Percentiles rank a stretch among this genome's conserved stretches.
Evolutionary conservation across 2,113 vertebrate species (phyloP).

Genomic region (Oncorhynchus masou): DNA sequence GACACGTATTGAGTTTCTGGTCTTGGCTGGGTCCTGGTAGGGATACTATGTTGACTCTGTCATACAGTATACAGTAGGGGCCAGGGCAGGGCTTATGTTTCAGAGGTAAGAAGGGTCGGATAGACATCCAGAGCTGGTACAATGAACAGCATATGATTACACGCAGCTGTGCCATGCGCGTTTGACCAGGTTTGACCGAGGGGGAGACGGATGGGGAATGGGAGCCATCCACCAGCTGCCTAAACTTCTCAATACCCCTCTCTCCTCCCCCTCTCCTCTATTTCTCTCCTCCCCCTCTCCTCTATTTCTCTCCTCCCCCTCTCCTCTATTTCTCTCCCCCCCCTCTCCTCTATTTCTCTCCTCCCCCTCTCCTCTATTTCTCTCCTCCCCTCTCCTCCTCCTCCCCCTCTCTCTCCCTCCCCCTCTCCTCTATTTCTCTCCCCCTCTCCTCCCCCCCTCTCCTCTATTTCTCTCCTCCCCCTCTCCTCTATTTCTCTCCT

Average conservation of each 20-base stretch:
- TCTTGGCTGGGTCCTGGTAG: background rate
- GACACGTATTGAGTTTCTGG: background rate
- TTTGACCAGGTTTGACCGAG: slow-evolving; percentile 62
- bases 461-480: background rate
- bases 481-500: too few species aligned
- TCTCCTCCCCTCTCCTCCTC: background rate
- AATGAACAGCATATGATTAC: slow-evolving; percentile 70
- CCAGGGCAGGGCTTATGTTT: slow-evolving; percentile 60
- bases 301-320: background rate
- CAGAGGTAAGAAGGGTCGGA: slow-evolving; percentile 64
- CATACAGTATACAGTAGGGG: slow-evolving; percentile 18
- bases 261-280: background rate
- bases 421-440: background rate
- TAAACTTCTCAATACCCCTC: background rate
- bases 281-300: background rate
- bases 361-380: background rate
- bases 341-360: background rate
- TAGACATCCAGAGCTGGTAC: slow-evolving; percentile 41
- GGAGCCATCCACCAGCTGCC: slow-evolving; percentile 47
- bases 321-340: background rate
- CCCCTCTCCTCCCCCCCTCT: too few species aligned
- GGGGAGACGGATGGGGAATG: slow-evolving; percentile 40
- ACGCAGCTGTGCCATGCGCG: slow-evolving; percentile 59
- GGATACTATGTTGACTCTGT: slow-evolving; percentile 41
- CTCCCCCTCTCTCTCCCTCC: background rate